These are phyloP conservation scores for Pyrgus malvae DNA, from an alignment of 2,888 invertebrate species.

Conservation along the genomic window DNA sequence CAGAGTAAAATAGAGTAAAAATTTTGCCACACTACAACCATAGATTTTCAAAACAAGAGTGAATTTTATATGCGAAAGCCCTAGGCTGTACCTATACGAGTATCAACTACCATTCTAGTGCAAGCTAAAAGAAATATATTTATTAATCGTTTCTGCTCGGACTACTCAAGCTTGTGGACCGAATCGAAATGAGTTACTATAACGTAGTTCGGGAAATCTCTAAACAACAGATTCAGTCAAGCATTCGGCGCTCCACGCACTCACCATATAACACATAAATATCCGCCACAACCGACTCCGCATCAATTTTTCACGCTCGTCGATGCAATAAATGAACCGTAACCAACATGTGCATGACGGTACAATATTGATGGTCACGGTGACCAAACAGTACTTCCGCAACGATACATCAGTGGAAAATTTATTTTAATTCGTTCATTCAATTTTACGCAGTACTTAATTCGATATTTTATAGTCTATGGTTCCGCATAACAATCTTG, in stretches of 20 bases:
- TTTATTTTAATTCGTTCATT: slow-evolving; percentile 26
- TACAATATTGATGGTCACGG: slow-evolving; percentile 21
- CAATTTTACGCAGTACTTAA: slow-evolving; percentile 9
- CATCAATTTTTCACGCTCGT: slow-evolving; percentile 24
- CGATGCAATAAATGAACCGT: slow-evolving; percentile 26
- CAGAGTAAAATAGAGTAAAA: too few species aligned
- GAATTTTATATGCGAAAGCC: too few species aligned
- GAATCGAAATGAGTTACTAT: too few species aligned
- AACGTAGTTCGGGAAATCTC: slow-evolving; percentile 4
- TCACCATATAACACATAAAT: slow-evolving; percentile 20
- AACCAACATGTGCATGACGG: slow-evolving; percentile 27
- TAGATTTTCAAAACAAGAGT: too few species aligned
- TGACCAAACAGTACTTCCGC: slow-evolving; percentile 21
- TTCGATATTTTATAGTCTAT: neutral
- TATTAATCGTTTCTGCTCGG: too few species aligned
- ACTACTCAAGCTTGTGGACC: too few species aligned
- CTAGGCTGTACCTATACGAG: too few species aligned
- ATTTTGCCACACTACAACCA: too few species aligned
- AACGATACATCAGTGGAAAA: slow-evolving; percentile 23
- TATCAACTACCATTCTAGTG: too few species aligned
- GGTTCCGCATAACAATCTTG: neutral
- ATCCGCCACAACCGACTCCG: slow-evolving; percentile 19
- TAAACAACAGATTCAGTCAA: neutral
- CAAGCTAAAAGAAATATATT: too few species aligned
- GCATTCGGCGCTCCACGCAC: slow-evolving; percentile 2